Evolutionary conservation across 2,113 vertebrate species (phyloP), one percentile per base, ranked within the genome.

Genomic region (Malurus cyaneus): DNA sequence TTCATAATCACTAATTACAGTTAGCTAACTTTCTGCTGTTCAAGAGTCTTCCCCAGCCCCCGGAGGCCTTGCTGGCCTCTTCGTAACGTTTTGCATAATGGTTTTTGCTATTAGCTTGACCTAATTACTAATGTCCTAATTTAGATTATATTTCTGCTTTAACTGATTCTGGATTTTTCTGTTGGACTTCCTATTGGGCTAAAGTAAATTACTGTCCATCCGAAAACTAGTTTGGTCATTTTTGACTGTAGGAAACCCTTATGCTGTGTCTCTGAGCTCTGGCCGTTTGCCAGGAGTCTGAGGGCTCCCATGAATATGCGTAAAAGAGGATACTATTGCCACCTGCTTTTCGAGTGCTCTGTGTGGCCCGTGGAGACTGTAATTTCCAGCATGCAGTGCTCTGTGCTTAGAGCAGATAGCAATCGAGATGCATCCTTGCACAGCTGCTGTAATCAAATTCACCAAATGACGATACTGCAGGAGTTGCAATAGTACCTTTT

Each of bases 61-160:
- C 2, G 1, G 87, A 88, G 93, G 85, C 74, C 34, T 77, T 59
- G 34, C 67, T 83, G 59, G 74, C 82, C 85, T 86, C 87, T 80
- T 94, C 31, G 0, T 72, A 83, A 36, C 14, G 1, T 93, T 94
- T 94, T 93, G 71, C 67, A 42, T 78, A 89, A 84, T 81, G 46
- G n/a, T 72, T 93, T 96, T 95, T 81, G 46, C n/a, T 95, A 84
- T 96, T 93, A 96, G 64, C 76, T 93, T 96, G 95, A 92, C 94
- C 95, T 88, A 96, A 94, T 96, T 97, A 90, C 60, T 57, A 15
- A 24, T 57, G 80, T 80, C 85, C 88, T 94, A 84, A 92, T 97
- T 97, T 95, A 92, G 82, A 60, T 90, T 56, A 86, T 3, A 3
- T 53, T 92, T 88, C 47, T 94, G 79, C 64, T 77, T 94, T 92